These are phyloP conservation scores for Gila robusta DNA, from an alignment of 2,797 vertebrate genomes.

Conservation along the genomic window DNA sequence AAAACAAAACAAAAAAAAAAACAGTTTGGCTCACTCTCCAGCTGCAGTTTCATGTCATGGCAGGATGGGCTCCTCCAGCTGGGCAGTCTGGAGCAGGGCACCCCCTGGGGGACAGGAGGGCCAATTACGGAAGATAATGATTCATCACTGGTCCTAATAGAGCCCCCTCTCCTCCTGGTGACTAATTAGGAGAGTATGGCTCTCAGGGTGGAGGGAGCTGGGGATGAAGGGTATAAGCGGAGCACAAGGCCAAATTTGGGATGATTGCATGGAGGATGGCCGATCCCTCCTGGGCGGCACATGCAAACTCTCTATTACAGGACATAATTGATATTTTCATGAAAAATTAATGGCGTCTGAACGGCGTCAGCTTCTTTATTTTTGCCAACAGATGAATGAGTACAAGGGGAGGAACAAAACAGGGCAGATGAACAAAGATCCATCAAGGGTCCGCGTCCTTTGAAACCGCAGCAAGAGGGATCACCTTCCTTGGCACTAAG, in stretches of 20 bases:
- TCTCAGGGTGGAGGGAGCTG: slow-evolving; percentile 62
- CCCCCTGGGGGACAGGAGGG: slow-evolving; percentile 80
- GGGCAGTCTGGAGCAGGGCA: slow-evolving; percentile 77
- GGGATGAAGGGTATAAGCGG: slow-evolving; percentile 58
- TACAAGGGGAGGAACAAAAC: slow-evolving; percentile 60
- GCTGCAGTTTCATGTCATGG: slow-evolving; percentile 61
- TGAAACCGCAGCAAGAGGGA: slow-evolving; percentile 15
- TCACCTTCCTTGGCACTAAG: not conserved
- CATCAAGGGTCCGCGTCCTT: slow-evolving; percentile 31
- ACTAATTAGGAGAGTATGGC: slow-evolving; percentile 78
- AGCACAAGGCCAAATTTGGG: slow-evolving; percentile 70
- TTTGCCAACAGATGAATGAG: slow-evolving; percentile 67
- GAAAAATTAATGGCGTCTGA: slow-evolving; percentile 77
- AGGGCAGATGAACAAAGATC: slow-evolving; percentile 46
- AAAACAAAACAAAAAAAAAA: slow-evolving; percentile 24
- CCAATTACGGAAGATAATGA: slow-evolving; percentile 84
- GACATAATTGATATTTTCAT: slow-evolving; percentile 85
- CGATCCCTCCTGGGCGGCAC: slow-evolving; percentile 66
- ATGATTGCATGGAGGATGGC: slow-evolving; percentile 76
- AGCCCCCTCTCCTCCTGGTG: slow-evolving; percentile 78
- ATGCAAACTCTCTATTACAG: slow-evolving; percentile 81
- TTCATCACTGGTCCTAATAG: slow-evolving; percentile 78
- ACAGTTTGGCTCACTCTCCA: slow-evolving; percentile 55
- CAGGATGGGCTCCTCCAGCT: slow-evolving; percentile 67
- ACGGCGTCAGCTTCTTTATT: slow-evolving; percentile 73